Percentiles rank a stretch among this genome's conserved stretches.
phyloP scores from a whole-genome alignment of 2,797 vertebrate species.

The Macroramphosus scolopax region DNA sequence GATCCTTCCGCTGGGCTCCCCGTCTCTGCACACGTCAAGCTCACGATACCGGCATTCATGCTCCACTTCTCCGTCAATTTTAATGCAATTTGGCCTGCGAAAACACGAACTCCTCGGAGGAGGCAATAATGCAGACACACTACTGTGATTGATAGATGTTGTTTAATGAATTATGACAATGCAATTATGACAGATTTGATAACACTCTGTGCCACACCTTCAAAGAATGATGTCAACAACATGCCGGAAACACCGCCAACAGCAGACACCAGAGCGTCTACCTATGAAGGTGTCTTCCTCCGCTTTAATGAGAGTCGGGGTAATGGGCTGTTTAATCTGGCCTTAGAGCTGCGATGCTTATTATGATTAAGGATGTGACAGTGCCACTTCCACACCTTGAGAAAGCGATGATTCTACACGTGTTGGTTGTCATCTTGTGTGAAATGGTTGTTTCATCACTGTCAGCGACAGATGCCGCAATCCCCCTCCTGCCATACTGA shows the following conservation, averaged over 20 bases:
- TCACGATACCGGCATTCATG: too few relatives aligned
- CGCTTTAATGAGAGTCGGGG: slow-evolving; percentile 59
- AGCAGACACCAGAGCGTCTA: slow-evolving; percentile 5
- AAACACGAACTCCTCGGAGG: too few relatives aligned
- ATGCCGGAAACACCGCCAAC: slow-evolving; percentile 4
- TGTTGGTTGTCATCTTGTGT: slow-evolving; percentile 70
- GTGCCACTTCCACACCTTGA: slow-evolving; percentile 72
- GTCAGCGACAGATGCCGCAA: slow-evolving; percentile 62
- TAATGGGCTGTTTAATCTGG: slow-evolving; percentile 72
- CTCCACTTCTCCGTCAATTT: too few relatives aligned
- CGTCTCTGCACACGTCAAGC: too few relatives aligned
- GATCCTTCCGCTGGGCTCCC: too few relatives aligned
- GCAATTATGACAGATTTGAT: slow-evolving; percentile 2
- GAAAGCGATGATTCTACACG: slow-evolving; percentile 71
- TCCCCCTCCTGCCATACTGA: slow-evolving; percentile 39
- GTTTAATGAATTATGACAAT: background rate
- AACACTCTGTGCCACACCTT: background rate
- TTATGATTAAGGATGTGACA: slow-evolving; percentile 76
- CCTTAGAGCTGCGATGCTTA: slow-evolving; percentile 58
- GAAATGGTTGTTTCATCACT: slow-evolving; percentile 73
- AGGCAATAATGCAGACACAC: background rate
- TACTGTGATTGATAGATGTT: background rate
- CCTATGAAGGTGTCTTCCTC: slow-evolving; percentile 40
- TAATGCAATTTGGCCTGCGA: too few relatives aligned
- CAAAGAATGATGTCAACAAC: background rate